Evolutionary conservation across 2,888 invertebrate species (phyloP).

Genomic region (Meiosimyza platycephala): DNA sequence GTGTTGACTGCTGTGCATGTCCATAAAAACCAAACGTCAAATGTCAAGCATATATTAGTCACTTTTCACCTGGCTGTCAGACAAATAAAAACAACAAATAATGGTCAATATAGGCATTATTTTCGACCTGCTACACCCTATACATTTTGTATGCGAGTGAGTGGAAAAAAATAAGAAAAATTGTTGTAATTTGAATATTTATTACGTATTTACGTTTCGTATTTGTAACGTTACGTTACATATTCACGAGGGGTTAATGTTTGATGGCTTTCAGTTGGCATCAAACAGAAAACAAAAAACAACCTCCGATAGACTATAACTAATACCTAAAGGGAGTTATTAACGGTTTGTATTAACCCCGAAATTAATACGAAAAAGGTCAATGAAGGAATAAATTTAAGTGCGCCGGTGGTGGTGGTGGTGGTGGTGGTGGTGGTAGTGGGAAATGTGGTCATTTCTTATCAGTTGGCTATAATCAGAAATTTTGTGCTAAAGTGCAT

Average conservation of each 20-base stretch:
- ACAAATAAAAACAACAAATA: conserved; percentile 16
- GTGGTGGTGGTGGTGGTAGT: too few species aligned
- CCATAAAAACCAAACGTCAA: conserved; percentile 31
- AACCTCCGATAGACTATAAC: conserved; percentile 46
- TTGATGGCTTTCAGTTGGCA: conserved; percentile 35
- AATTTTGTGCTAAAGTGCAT: not conserved
- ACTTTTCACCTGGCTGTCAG: conserved; percentile 32
- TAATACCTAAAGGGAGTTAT: conserved; percentile 35
- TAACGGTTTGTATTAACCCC: conserved; percentile 34
- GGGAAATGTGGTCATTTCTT: conserved; percentile 4
- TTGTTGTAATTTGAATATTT: conserved; percentile 49
- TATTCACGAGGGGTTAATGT: conserved; percentile 23
- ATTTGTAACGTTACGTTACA: conserved; percentile 12
- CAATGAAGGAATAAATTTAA: conserved; percentile 31
- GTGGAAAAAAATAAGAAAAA: conserved; percentile 35
- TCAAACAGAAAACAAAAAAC: conserved; percentile 23
- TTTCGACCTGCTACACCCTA: conserved; percentile 19
- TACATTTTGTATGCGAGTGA: not conserved
- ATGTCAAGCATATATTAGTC: conserved; percentile 34
- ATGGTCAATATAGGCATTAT: conserved; percentile 27
- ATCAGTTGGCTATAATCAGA: conserved; percentile 25
- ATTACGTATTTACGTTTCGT: conserved; percentile 46
- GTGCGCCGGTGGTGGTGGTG: not conserved
- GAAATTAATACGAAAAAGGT: conserved; percentile 32
- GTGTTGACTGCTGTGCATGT: conserved; percentile 28